These are phyloP conservation scores for Habropoda laboriosa DNA, from an alignment of 1,140 invertebrate genomes.

Conservation along the genomic window DNA sequence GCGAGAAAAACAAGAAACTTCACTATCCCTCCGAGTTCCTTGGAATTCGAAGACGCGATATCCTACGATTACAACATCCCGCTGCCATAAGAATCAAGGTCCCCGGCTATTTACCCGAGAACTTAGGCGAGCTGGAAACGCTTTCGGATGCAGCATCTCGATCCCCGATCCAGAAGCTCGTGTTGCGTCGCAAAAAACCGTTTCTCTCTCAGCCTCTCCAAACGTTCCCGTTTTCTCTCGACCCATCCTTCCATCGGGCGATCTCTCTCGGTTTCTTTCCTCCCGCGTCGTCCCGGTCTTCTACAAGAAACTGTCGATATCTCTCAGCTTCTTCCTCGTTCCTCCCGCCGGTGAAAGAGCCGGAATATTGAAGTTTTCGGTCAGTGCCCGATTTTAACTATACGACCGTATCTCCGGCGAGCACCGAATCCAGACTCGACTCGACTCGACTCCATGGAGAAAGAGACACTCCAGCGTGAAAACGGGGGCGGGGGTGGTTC, in stretches of 20 bases:
- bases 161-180: slow-evolving; percentile 37
- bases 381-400: slow-evolving; percentile 71
- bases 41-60: not conserved
- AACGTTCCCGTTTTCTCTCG: no score
- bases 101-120: slow-evolving; percentile 31
- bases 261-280: slow-evolving; percentile 23
- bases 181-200: slow-evolving; percentile 26
- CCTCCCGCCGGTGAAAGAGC: slow-evolving; percentile 56
- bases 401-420: slow-evolving; percentile 56
- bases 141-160: slow-evolving; percentile 31
- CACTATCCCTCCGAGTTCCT: no score
- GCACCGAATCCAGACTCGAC: slow-evolving; percentile 46
- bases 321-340: slow-evolving; percentile 36
- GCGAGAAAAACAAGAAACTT: not conserved
- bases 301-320: slow-evolving; percentile 46
- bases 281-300: slow-evolving; percentile 2
- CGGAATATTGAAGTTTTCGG: slow-evolving; percentile 73
- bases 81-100: slow-evolving; percentile 31
- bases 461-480: slow-evolving; percentile 41
- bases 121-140: slow-evolving; percentile 38
- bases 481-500: slow-evolving; percentile 31
- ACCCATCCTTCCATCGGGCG: not conserved
- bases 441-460: slow-evolving; percentile 29
- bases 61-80: not conserved
- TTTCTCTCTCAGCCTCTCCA: slow-evolving; percentile 5